Base-by-base conservation (phyloP, 1,140 invertebrate species). In the Ostrea denselamellosa region DNA sequence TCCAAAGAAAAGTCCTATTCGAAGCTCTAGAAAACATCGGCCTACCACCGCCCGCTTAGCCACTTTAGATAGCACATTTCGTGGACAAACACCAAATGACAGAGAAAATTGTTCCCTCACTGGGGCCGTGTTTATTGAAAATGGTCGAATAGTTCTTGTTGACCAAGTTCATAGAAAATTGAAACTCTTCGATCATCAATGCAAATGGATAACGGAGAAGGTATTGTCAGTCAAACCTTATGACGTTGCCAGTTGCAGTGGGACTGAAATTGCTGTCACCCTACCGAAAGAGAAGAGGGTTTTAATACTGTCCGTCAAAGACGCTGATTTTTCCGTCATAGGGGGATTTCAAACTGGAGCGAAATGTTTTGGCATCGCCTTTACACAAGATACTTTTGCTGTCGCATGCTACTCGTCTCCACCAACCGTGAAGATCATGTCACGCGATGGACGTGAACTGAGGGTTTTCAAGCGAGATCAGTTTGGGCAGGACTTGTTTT, bases 401-500 rank as follows among this genome's bases (percentile, higher is more conserved):
- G 87, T 90, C 65, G 88, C 88, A 56, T 90, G 90, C 77, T 90
- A 90, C 25, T 89, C 90, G 8, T 87, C 89, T 10, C 90, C 90
- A 2, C 90, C 90, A 14, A 85, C 87, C 28, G 86, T 90, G 8
- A 90, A 90, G 56, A 85, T 90, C 5, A 89, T 90, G 68, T 86
- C 90, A 8, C 44, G 87, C 44, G 90, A 89, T 12, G 90, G 90
- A 5, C 58, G 88, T 8, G 90, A 90, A 86, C 85, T 90, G 14
- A 89, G 85, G 44, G 58, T 87, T 0, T 85, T 90, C 5, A 58
- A 77, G 22, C 87, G 82, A 34, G 90, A 90, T 62, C 71, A 88
- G 17, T 89, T 85, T 62, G 90, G 90, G 7, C 88, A 89, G 10
- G 88, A 90, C 51, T 77, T 90, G 53, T 90, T 90, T 56, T 90